Evolutionary conservation across 2,113 vertebrate species (phyloP), one percentile per base, ranked within the genome.

Genomic region (Pipra filicauda): DNA sequence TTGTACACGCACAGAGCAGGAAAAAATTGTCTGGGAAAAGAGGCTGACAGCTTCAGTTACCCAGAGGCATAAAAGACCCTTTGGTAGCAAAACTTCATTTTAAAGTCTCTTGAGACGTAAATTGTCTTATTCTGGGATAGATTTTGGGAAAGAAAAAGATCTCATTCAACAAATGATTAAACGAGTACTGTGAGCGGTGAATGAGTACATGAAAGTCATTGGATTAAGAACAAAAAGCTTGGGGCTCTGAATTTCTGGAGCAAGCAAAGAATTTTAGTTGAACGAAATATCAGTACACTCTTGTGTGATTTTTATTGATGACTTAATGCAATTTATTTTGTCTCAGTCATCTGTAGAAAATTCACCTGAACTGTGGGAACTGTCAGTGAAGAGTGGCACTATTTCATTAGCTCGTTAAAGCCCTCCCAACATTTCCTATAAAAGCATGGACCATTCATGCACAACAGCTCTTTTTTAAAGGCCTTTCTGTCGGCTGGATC

Each of bases 391-490:
- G 51, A 79, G 19, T 12, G 27, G 18, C 39, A n/a, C 19, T 49
- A 26, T 70, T 91, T 84, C 39, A 64, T 65, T 30, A 43, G 9
- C 41, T 74, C 21, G 52, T 81, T 44, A 77, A 73, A 86, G 39
- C 30, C 4, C 16, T 91, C 2, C 0, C 28, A 43, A 52, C 72
- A 67, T 72, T 66, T 78, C 48, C 43, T 49, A 37, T 33, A 48
- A 51, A 76, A 64, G 6, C 17, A 0, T 3, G 9, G n/a, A 11
- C 27, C 1, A 1, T 13, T 73, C 57, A 30, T 3, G 0, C 18
- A 21, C 33, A 73, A 15, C 44, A 65, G 30, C 22, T 35, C 23
- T 48, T 61, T 67, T 77, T n/a, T 41, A 79, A 69, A 85, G 71
- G 61, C 59, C 73, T 28, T 49, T 33, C 55, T 57, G 24, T 26